phyloP scores from a whole-genome alignment of 2,797 vertebrate genomes.

The Takifugu rubripes region DNA sequence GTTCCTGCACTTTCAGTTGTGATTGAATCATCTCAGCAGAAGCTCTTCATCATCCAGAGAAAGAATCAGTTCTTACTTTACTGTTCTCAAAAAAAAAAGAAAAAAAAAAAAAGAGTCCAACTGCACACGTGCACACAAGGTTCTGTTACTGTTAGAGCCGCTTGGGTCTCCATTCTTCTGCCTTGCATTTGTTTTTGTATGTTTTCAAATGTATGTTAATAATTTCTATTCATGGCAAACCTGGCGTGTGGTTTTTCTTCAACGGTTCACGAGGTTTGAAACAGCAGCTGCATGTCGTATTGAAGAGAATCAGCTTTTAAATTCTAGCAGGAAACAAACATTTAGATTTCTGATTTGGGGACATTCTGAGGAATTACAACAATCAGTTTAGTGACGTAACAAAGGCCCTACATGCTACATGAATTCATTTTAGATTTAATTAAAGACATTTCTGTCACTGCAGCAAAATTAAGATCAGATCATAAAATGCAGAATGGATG shows the following conservation, averaged over 20 bases:
- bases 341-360: too few relatives aligned
- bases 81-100: too few relatives aligned
- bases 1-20: constrained; percentile 21
- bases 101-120: neutral
- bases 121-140: constrained; percentile 1
- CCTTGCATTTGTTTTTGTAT: constrained; percentile 64
- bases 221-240: constrained; percentile 59
- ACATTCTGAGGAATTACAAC: too few relatives aligned
- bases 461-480: too few relatives aligned
- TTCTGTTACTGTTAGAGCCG: constrained; percentile 46
- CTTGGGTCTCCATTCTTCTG: constrained; percentile 52
- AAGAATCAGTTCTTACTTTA: neutral
- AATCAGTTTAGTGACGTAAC: too few relatives aligned
- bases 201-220: constrained; percentile 60
- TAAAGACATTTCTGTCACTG: too few relatives aligned
- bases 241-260: constrained; percentile 6
- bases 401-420: too few relatives aligned
- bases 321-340: too few relatives aligned
- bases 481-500: too few relatives aligned
- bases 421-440: too few relatives aligned
- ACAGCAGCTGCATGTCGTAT: too few relatives aligned
- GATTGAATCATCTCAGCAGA: constrained; percentile 42
- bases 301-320: too few relatives aligned
- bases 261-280: constrained; percentile 1
- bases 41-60: constrained; percentile 13